Percentiles rank a stretch among this genome's conserved stretches.
Evolutionary conservation across 1,140 invertebrate genomes (phyloP).

Genomic region (Coptotermes formosanus): DNA sequence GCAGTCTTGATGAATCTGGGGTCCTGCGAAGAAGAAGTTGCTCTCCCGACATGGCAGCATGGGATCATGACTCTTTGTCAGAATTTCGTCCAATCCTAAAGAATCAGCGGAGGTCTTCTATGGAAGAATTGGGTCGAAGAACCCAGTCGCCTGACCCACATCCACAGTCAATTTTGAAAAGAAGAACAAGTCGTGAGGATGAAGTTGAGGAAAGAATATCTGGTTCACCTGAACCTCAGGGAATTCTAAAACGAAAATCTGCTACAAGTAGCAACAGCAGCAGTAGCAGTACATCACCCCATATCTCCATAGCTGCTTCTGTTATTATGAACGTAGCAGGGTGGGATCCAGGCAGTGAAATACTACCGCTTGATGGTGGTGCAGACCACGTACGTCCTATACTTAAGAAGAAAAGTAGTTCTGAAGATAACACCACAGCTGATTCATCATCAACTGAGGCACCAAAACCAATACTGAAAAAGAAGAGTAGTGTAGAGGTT

Average conservation of each 20-base stretch:
- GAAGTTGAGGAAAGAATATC: constrained; percentile 55
- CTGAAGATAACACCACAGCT: constrained; percentile 48
- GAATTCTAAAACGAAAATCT: constrained; percentile 72
- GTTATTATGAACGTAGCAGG: constrained; percentile 62
- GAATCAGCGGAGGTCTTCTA: constrained; percentile 63
- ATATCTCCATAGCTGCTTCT: constrained; percentile 43
- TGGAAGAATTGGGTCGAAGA: constrained; percentile 63
- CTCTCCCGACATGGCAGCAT: constrained; percentile 63
- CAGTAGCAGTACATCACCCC: constrained; percentile 53
- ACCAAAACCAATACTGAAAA: constrained; percentile 78
- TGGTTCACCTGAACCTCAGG: constrained; percentile 64
- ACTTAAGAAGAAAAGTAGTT: constrained; percentile 68
- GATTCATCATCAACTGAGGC: constrained; percentile 46
- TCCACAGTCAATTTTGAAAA: constrained; percentile 66
- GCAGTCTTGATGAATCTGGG: constrained; percentile 72
- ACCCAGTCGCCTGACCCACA: constrained; percentile 54
- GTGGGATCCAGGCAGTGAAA: constrained; percentile 36
- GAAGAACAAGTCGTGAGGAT: constrained; percentile 60
- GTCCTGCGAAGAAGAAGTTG: constrained; percentile 64
- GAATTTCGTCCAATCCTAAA: constrained; percentile 67
- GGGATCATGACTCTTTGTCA: constrained; percentile 49
- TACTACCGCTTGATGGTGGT: constrained; percentile 40
- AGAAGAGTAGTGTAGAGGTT: constrained; percentile 75
- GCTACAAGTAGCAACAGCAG: constrained; percentile 52
- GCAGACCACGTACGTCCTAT: constrained; percentile 72